Conservation (phyloP, 2,113 vertebrate genomes). For the Rhinoptilus africanus region DNA sequence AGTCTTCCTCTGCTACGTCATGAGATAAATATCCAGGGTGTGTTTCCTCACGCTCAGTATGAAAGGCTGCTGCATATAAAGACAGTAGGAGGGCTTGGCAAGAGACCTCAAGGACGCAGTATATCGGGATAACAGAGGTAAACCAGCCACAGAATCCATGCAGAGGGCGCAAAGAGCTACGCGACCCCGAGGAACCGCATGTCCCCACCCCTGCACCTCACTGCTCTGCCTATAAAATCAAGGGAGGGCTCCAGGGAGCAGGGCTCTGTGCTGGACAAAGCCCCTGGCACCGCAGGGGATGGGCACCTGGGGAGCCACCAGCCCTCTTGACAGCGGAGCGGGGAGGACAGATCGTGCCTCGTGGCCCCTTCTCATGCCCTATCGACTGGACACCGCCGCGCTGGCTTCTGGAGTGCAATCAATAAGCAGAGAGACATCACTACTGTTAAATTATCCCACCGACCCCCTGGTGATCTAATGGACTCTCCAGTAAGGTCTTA, state of each 20-base stretch:
- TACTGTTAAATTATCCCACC: neutral
- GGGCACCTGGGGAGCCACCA: neutral
- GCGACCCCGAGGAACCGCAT: rapidly evolving
- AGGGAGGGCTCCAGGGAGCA: neutral
- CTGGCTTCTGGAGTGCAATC: neutral
- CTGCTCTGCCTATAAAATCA: neutral
- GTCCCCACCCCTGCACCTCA: rapidly evolving
- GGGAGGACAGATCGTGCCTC: neutral
- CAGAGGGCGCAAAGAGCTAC: neutral
- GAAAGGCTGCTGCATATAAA: neutral
- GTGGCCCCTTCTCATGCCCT: neutral
- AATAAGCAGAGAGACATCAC: neutral
- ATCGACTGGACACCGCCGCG: rapidly evolving
- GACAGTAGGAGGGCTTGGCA: neutral
- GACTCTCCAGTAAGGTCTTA: slow-evolving; percentile 42
- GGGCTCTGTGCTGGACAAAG: neutral
- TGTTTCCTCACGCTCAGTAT: neutral
- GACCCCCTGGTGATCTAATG: slow-evolving; percentile 11
- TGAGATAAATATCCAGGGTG: slow-evolving; percentile 20
- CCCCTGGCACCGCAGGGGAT: rapidly evolving
- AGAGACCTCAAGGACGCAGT: neutral
- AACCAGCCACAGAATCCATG: neutral
- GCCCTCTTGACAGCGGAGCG: rapidly evolving
- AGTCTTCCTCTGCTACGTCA: slow-evolving; percentile 11
- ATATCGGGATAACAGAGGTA: rapidly evolving